A percentile compares a stretch with the other conserved stretches of the same genome.
Conservation (phyloP, 2,888 invertebrate genomes). For the Petrolisthes cinctipes region DNA sequence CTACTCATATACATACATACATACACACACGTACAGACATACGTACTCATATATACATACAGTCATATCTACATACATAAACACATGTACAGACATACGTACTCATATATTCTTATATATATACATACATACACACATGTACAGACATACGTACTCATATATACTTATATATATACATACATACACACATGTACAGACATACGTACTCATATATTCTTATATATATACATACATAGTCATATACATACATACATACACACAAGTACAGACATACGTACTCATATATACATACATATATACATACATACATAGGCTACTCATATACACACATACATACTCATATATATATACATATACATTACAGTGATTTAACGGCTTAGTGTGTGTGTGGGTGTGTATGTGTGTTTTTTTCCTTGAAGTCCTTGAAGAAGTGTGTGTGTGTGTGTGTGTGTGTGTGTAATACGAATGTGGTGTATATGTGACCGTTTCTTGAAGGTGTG, state of each 20-base stretch:
- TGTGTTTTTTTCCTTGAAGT: neutral
- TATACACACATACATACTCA: slow-evolving; percentile 23
- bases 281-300: slow-evolving; percentile 7
- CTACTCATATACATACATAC: too few species aligned
- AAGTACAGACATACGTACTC: too few species aligned
- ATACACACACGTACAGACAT: too few species aligned
- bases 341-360: slow-evolving; percentile 13
- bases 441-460: neutral
- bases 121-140: neutral
- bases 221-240: neutral
- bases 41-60: neutral
- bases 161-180: slow-evolving; percentile 9
- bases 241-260: too few species aligned
- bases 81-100: neutral
- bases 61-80: slow-evolving; percentile 8
- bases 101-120: slow-evolving; percentile 13
- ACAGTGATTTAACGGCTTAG: neutral
- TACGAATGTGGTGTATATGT: neutral
- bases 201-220: neutral
- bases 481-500: too few species aligned
- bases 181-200: too few species aligned
- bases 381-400: neutral
- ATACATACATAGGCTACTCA: neutral
- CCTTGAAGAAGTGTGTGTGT: neutral
- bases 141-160: slow-evolving; percentile 22